Percentiles rank a stretch among this genome's conserved stretches.
phyloP scores from a whole-genome alignment of 2,888 invertebrate genomes.

The Megalurothrips usitatus region DNA sequence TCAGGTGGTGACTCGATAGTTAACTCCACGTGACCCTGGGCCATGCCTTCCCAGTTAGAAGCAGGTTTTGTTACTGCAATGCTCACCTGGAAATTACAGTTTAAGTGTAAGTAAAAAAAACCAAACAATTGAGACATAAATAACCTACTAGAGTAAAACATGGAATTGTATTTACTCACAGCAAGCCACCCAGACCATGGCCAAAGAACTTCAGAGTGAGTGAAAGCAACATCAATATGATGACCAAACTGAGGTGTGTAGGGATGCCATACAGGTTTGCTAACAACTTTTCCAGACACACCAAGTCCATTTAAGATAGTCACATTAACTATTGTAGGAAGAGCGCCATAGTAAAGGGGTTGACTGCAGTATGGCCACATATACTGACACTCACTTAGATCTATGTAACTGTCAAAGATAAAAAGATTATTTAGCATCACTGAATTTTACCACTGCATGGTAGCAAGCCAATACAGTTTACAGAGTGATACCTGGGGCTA shows the following conservation, averaged over 20 bases:
- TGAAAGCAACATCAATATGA: constrained; percentile 70
- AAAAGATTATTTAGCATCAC: not conserved
- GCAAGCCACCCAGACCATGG: constrained; percentile 97
- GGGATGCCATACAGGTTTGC: constrained; percentile 79
- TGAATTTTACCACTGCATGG: too few relatives aligned
- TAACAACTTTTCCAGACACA: constrained; percentile 74
- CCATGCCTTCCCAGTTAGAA: constrained; percentile 63
- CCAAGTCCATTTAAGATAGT: constrained; percentile 92
- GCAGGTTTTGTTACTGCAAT: constrained; percentile 58
- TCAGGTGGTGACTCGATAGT: constrained; percentile 75
- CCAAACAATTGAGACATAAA: too few relatives aligned
- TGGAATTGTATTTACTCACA: constrained; percentile 46
- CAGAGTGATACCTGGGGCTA: constrained; percentile 42
- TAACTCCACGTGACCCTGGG: constrained; percentile 75
- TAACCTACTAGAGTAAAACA: too few relatives aligned
- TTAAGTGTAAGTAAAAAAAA: too few relatives aligned
- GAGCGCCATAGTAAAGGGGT: constrained; percentile 80
- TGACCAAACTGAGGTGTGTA: constrained; percentile 75
- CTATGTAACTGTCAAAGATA: constrained; percentile 72
- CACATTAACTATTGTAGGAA: constrained; percentile 87
- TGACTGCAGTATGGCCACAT: constrained; percentile 99
- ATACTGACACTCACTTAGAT: constrained; percentile 90
- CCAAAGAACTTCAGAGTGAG: constrained; percentile 80
- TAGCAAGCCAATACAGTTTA: constrained; percentile 37
- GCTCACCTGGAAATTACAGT: constrained; percentile 42